Conservation (phyloP, 1,140 invertebrate genomes). For the Trypoxylus dichotomus region DNA sequence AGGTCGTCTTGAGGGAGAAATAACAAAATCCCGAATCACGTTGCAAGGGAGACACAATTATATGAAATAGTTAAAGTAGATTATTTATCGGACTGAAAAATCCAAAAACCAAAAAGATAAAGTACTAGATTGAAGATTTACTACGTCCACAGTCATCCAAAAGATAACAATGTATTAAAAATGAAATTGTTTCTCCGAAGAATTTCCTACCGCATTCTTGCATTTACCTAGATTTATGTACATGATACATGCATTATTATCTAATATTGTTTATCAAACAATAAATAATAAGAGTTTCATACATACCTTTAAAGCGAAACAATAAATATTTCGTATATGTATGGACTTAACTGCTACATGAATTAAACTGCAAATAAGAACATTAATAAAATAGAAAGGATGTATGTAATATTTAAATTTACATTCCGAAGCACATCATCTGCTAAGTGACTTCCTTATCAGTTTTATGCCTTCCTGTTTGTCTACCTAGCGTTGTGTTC, state of each 20-base stretch:
- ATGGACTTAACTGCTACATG: not conserved
- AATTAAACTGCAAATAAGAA: not conserved
- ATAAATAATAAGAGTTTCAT: not conserved
- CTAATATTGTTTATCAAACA: not conserved
- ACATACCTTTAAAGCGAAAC: not conserved
- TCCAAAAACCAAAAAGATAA: no score
- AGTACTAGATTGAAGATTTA: no score
- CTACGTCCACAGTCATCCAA: not conserved
- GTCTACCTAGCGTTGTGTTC: not conserved
- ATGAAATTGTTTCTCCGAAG: no score
- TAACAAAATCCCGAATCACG: no score
- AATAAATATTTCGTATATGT: not conserved
- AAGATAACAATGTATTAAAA: no score
- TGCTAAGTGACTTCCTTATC: constrained; percentile 12
- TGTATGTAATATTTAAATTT: not conserved
- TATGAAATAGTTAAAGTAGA: no score
- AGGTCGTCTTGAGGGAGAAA: no score
- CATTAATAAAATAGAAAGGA: not conserved
- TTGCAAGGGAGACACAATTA: no score
- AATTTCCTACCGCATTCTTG: not conserved
- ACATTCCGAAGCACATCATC: not conserved
- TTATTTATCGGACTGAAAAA: no score
- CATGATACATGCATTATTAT: no score
- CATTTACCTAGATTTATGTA: not conserved
- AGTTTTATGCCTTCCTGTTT: constrained; percentile 21